These are phyloP conservation scores for Phortica variegata DNA, from an alignment of 1,140 invertebrate species.

Conservation along the genomic window DNA sequence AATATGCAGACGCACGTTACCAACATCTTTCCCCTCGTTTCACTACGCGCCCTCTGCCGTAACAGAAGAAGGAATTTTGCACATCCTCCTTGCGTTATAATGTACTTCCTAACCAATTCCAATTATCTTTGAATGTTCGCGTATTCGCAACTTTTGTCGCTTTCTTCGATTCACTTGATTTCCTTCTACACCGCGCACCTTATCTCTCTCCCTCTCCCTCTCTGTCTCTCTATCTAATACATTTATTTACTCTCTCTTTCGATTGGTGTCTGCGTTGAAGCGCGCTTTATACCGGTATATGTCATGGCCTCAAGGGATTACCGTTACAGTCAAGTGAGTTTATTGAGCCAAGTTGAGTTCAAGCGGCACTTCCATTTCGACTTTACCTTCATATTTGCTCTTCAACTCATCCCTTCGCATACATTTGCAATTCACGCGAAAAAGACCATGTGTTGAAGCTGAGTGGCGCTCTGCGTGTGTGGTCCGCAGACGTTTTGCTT, in stretches of 20 bases:
- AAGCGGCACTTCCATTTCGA: conserved; percentile 29
- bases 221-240: not conserved
- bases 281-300: conserved; percentile 22
- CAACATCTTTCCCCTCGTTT: not conserved
- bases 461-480: too few species aligned
- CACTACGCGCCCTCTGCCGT: too few species aligned
- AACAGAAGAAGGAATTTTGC: too few species aligned
- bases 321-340: conserved; percentile 45
- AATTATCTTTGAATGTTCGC: too few species aligned
- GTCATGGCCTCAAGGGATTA: conserved; percentile 38
- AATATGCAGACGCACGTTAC: conserved; percentile 27
- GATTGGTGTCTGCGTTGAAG: conserved; percentile 37
- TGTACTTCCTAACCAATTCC: too few species aligned
- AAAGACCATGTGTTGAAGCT: conserved; percentile 14
- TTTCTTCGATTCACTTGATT: too few species aligned
- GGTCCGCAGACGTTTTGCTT: too few species aligned
- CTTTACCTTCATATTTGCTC: not conserved
- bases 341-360: conserved; percentile 30
- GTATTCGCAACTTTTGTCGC: too few species aligned
- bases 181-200: too few species aligned
- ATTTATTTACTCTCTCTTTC: too few species aligned
- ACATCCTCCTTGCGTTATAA: too few species aligned
- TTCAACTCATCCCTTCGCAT: not conserved
- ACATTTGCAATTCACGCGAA: conserved; percentile 19
- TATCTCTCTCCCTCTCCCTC: conserved; percentile 5